Evolutionary conservation across 2,797 vertebrate species (phyloP).

Genomic region (Poeciliopsis turneri): DNA sequence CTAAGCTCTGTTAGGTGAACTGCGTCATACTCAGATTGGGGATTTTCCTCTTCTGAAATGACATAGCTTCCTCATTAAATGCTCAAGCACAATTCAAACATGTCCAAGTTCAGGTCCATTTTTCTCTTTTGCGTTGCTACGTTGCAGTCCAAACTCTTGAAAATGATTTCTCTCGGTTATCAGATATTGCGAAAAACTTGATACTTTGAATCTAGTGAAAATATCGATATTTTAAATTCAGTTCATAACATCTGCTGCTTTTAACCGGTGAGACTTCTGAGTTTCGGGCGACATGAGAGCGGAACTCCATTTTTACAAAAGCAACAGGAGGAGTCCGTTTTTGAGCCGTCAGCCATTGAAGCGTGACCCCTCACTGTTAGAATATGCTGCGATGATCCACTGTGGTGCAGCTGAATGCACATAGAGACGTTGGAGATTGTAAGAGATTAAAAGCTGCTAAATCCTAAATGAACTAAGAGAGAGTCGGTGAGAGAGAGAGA

Average conservation of each 20-base stretch:
- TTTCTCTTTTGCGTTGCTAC: neutral
- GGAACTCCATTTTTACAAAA: constrained; percentile 33
- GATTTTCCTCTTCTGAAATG: constrained; percentile 66
- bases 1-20: constrained; percentile 69
- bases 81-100: constrained; percentile 21
- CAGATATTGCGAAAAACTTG: neutral
- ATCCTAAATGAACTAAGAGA: constrained; percentile 66
- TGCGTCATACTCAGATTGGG: constrained; percentile 66
- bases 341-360: constrained; percentile 35
- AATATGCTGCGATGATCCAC: constrained; percentile 9
- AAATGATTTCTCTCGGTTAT: neutral
- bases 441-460: constrained; percentile 63
- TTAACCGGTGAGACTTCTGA: neutral
- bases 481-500: constrained; percentile 22
- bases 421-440: constrained; percentile 44
- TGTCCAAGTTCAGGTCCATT: constrained; percentile 2
- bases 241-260: neutral
- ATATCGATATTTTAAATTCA: neutral
- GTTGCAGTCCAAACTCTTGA: neutral
- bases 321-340: constrained; percentile 11
- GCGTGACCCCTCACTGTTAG: constrained; percentile 34
- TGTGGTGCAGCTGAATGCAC: constrained; percentile 45
- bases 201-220: neutral
- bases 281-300: constrained; percentile 10
- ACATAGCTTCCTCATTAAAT: constrained; percentile 39